Percentiles rank a stretch among this genome's conserved stretches.
Conservation (phyloP, 2,888 invertebrate genomes). For the Nebria salina region DNA sequence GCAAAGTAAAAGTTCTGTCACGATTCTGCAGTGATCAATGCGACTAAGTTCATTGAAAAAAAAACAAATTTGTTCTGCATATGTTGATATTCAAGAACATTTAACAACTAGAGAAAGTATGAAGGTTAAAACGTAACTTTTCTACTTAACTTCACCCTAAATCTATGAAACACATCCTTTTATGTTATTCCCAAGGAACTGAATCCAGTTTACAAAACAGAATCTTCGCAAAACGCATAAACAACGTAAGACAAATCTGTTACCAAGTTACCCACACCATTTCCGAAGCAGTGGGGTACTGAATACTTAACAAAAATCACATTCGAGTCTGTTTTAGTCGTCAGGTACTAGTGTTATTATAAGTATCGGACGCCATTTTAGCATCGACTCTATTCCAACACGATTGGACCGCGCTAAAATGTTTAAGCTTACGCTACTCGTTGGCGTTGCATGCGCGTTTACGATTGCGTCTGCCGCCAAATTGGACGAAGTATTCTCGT, state of each 20-base stretch:
- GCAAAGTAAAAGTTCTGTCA: neutral
- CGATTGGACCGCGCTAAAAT: neutral
- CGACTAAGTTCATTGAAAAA: neutral
- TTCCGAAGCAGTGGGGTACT: conserved; percentile 4
- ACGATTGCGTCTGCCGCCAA: conserved; percentile 62
- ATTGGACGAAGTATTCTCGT: conserved; percentile 72
- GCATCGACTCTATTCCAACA: conserved; percentile 8
- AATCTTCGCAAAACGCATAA: neutral
- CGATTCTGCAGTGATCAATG: neutral
- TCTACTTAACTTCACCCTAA: neutral
- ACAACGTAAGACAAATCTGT: neutral
- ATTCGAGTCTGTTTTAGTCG: neutral
- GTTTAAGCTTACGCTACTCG: neutral
- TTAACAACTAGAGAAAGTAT: neutral
- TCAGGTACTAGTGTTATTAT: neutral
- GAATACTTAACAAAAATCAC: neutral
- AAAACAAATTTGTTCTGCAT: neutral
- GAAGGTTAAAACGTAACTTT: neutral
- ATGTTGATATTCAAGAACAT: neutral
- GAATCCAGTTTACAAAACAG: neutral
- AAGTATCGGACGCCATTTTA: neutral
- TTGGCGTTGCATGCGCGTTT: conserved; percentile 37
- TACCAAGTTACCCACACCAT: neutral
- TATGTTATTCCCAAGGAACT: too few relatives aligned
- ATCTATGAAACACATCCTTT: too few relatives aligned